phyloP scores from a whole-genome alignment of 2,888 invertebrate genomes.

The Monopis laevigella region DNA sequence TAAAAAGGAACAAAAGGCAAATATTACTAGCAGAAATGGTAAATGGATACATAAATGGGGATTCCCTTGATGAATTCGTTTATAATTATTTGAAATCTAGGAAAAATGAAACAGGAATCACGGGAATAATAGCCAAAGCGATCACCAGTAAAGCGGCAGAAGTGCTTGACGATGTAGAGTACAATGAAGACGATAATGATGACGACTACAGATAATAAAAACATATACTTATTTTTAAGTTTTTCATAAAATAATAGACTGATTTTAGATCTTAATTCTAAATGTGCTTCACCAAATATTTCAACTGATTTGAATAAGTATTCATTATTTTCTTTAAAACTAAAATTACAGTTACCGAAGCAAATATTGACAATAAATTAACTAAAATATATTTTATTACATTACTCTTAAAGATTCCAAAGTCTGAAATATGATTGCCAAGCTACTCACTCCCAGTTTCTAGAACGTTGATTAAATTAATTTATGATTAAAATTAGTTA shows the following conservation, averaged over 20 bases:
- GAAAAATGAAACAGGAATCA: slow-evolving; percentile 47
- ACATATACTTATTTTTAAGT: background rate
- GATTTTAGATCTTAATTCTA: slow-evolving; percentile 1
- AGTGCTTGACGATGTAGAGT: slow-evolving; percentile 32
- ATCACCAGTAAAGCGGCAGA: slow-evolving; percentile 40
- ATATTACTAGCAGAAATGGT: slow-evolving; percentile 49
- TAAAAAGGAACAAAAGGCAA: slow-evolving; percentile 39
- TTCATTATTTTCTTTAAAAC: too few relatives aligned
- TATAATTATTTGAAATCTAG: slow-evolving; percentile 44
- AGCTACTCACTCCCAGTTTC: too few relatives aligned
- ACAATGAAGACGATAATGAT: slow-evolving; percentile 29
- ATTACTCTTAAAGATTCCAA: too few relatives aligned
- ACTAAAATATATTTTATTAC: too few relatives aligned
- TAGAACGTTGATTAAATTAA: too few relatives aligned
- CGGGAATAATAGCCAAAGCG: slow-evolving; percentile 46
- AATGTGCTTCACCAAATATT: slow-evolving; percentile 1
- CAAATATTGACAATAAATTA: too few relatives aligned
- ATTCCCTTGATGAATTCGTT: slow-evolving; percentile 48
- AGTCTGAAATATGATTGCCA: too few relatives aligned
- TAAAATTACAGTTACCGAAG: too few relatives aligned
- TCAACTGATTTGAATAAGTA: background rate
- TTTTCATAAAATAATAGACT: slow-evolving; percentile 1
- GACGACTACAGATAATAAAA: slow-evolving; percentile 6
- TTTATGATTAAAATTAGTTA: too few relatives aligned
- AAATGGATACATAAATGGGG: slow-evolving; percentile 41